phyloP scores from a whole-genome alignment of 2,888 invertebrate genomes.

The Stenotaenia linearis region DNA sequence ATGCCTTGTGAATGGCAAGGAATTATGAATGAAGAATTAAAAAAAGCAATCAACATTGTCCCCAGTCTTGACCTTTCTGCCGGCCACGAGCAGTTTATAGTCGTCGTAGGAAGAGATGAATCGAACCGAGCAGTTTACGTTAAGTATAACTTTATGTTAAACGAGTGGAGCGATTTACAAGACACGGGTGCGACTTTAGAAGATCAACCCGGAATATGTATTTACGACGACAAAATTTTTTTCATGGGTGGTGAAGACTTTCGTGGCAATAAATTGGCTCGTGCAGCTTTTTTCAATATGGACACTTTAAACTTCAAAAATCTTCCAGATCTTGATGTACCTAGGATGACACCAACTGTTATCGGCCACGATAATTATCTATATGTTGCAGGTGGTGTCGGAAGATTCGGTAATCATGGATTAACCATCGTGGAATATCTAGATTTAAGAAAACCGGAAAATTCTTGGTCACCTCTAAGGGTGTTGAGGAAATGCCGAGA shows the following conservation, averaged over 20 bases:
- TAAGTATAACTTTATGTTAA: not conserved
- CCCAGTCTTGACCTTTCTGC: not conserved
- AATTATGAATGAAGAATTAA: conserved; percentile 14
- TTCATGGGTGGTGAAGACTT: not conserved
- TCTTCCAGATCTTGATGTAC: conserved; percentile 1
- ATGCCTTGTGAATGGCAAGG: conserved; percentile 19
- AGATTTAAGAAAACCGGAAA: not conserved
- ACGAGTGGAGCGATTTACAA: not conserved
- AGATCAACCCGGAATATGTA: not conserved
- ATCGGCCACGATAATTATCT: not conserved
- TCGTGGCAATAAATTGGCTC: not conserved
- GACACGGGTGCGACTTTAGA: not conserved
- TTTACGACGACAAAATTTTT: not conserved
- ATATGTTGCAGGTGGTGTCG: conserved; percentile 16
- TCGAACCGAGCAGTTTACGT: not conserved
- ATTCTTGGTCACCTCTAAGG: not conserved
- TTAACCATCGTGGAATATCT: not conserved
- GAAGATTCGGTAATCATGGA: not conserved
- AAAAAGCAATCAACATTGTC: not conserved
- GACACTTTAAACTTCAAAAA: not conserved
- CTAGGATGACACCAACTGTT: not conserved
- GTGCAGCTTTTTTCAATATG: not conserved
- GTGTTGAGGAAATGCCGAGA: not conserved
- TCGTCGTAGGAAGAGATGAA: not conserved
- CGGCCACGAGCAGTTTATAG: not conserved